Evolutionary conservation across 1,140 invertebrate species (phyloP).

Genomic region (Arion vulgaris): DNA sequence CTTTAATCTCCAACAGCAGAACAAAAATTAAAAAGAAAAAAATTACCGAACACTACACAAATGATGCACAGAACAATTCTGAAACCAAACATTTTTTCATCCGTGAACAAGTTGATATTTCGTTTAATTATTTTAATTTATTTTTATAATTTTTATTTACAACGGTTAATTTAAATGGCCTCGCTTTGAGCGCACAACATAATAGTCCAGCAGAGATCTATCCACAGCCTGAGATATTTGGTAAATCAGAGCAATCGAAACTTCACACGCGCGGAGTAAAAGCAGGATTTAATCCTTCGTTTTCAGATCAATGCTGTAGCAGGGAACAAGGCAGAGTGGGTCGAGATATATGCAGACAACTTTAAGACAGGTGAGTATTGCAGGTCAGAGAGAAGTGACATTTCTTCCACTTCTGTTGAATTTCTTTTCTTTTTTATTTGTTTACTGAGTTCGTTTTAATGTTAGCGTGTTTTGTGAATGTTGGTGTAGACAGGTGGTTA

Average conservation of each 20-base stretch:
- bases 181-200: background rate
- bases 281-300: background rate
- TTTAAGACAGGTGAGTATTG: background rate
- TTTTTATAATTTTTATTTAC: background rate
- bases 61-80: background rate
- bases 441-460: too few relatives aligned
- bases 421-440: too few relatives aligned
- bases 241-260: background rate
- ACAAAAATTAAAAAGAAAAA: background rate
- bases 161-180: background rate
- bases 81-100: too few relatives aligned
- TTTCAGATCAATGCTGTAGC: background rate
- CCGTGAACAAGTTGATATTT: background rate
- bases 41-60: background rate
- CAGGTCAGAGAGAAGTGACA: too few relatives aligned
- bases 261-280: background rate
- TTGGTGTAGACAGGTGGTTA: too few relatives aligned
- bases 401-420: too few relatives aligned
- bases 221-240: background rate
- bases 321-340: background rate
- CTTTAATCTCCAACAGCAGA: too few relatives aligned
- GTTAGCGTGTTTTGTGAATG: too few relatives aligned
- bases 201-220: background rate
- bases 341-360: background rate
- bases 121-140: background rate